phyloP scores from a whole-genome alignment of 2,797 vertebrate genomes.

The Austrolebias charrua region DNA sequence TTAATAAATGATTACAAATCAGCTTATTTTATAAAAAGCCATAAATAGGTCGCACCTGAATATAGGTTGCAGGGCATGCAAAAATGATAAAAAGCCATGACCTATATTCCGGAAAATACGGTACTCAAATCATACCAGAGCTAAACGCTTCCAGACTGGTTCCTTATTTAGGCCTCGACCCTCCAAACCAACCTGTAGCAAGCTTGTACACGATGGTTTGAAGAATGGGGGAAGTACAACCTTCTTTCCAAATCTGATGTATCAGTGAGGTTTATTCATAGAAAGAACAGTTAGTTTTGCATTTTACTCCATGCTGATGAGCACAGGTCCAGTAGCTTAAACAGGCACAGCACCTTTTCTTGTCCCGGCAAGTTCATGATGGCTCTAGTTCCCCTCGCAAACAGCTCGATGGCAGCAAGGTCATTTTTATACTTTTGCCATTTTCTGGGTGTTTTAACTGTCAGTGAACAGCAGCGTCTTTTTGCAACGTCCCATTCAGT shows the following conservation, averaged over 20 bases:
- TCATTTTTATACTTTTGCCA: constrained; percentile 9
- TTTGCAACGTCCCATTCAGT: constrained; percentile 19
- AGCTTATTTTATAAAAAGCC: too few species aligned
- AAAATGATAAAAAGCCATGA: too few species aligned
- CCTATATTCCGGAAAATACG: too few species aligned
- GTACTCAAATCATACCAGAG: constrained; percentile 20
- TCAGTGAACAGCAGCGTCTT: constrained; percentile 41
- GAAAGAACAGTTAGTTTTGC: constrained; percentile 17
- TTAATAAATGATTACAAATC: too few species aligned
- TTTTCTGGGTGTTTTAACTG: constrained; percentile 32
- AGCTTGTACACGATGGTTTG: not conserved
- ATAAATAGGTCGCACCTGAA: too few species aligned
- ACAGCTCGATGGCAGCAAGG: constrained; percentile 12
- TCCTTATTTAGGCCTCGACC: not conserved
- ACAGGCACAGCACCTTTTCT: constrained; percentile 25
- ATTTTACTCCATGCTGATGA: constrained; percentile 38
- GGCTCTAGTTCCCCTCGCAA: constrained; percentile 42
- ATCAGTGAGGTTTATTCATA: constrained; percentile 36
- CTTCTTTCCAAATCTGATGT: constrained; percentile 18
- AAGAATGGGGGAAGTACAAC: not conserved
- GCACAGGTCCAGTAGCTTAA: constrained; percentile 46
- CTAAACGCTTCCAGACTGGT: constrained; percentile 11
- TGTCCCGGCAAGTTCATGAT: constrained; percentile 34
- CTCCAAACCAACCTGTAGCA: not conserved
- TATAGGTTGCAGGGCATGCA: too few species aligned